Percentiles rank a stretch among this genome's conserved stretches.
Conservation (phyloP, 2,797 vertebrate species). For the Thunnus albacares region DNA sequence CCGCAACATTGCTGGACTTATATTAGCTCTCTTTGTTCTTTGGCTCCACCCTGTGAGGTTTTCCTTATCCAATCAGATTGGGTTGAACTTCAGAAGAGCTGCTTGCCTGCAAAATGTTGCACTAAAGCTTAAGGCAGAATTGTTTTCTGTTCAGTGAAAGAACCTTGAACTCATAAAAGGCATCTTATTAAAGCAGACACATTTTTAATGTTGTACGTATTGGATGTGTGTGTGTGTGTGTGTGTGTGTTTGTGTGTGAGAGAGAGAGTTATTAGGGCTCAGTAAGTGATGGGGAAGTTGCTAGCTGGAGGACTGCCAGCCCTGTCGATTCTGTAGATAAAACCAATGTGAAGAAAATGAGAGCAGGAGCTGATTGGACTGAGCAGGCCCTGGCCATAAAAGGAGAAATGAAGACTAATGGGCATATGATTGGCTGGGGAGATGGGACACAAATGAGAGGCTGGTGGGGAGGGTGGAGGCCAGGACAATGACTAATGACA, state of each 20-base stretch:
- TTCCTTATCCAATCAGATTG: background rate
- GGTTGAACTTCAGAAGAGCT: background rate
- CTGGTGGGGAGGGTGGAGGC: constrained; percentile 23
- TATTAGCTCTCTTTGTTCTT: background rate
- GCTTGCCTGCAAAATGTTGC: background rate
- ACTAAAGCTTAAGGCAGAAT: background rate
- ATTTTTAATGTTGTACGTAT: constrained; percentile 16
- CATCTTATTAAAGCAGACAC: constrained; percentile 8
- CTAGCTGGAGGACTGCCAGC: constrained; percentile 66
- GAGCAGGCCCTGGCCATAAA: constrained; percentile 69
- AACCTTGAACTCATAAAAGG: background rate
- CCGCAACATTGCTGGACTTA: too few species aligned
- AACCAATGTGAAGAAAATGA: constrained; percentile 68
- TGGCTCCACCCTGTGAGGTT: background rate
- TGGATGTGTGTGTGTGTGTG: background rate
- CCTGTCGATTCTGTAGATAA: constrained; percentile 74
- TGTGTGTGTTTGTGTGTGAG: constrained; percentile 6
- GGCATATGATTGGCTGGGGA: constrained; percentile 74
- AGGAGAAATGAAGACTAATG: constrained; percentile 83
- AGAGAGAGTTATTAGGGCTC: constrained; percentile 15
- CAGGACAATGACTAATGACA: constrained; percentile 69
- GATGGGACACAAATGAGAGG: constrained; percentile 77
- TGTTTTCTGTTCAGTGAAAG: constrained; percentile 9
- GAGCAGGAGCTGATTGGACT: constrained; percentile 69
- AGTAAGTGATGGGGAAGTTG: constrained; percentile 63